Conservation (phyloP, 2,113 vertebrate species). For the Mus musculus region GRCm39 chr11:99651001-99651500, state of each 20-base stretch:
- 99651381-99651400: background rate
- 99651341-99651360: too few species aligned
- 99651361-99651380: background rate
- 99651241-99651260: background rate
- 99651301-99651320: background rate
- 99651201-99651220: rapidly evolving
- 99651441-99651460: background rate
- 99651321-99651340: background rate
- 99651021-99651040: background rate
- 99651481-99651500: background rate
- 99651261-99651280: background rate
- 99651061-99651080: background rate
- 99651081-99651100: background rate
- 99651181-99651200: background rate
- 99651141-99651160: background rate
- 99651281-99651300: background rate
- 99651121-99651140: background rate
- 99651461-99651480: too few species aligned
- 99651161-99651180: too few species aligned
- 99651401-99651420: background rate
- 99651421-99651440: background rate
- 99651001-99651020: background rate
- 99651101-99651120: background rate
- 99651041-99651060: background rate
- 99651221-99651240: background rate